phyloP scores from a whole-genome alignment of 2,113 vertebrate species.

The Megaleporinus macrocephalus region DNA sequence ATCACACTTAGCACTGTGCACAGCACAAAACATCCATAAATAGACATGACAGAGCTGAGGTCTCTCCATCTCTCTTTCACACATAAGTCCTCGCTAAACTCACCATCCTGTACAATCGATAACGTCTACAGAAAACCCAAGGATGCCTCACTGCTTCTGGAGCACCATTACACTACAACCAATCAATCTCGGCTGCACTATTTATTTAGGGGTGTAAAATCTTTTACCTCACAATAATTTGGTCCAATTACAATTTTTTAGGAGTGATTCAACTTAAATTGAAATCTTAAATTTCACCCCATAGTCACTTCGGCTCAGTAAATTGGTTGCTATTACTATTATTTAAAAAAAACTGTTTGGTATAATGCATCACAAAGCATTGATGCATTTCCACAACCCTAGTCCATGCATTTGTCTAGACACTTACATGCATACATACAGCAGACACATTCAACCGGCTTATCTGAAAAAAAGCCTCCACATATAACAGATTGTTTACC shows the following conservation, averaged over 20 bases:
- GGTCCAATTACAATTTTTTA: neutral
- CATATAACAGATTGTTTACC: neutral
- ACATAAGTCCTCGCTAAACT: constrained; percentile 24
- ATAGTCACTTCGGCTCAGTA: too few species aligned
- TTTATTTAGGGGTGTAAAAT: too few species aligned
- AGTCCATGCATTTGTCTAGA: neutral
- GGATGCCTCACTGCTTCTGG: neutral
- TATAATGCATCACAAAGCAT: neutral
- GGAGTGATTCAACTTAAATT: too few species aligned
- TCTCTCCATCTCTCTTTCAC: constrained; percentile 26
- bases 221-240: neutral
- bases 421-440: constrained; percentile 33
- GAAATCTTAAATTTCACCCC: too few species aligned
- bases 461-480: too few species aligned
- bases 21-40: constrained; percentile 50
- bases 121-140: neutral
- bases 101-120: constrained; percentile 3
- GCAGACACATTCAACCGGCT: neutral
- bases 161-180: neutral
- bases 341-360: too few species aligned
- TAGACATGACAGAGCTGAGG: constrained; percentile 46
- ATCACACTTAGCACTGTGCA: constrained; percentile 41
- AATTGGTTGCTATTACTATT: too few species aligned
- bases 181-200: neutral
- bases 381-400: neutral